Percentiles rank a stretch among this genome's conserved stretches.
phyloP scores from a whole-genome alignment of 2,797 vertebrate genomes.

The Pipistrellus nathusii region DNA sequence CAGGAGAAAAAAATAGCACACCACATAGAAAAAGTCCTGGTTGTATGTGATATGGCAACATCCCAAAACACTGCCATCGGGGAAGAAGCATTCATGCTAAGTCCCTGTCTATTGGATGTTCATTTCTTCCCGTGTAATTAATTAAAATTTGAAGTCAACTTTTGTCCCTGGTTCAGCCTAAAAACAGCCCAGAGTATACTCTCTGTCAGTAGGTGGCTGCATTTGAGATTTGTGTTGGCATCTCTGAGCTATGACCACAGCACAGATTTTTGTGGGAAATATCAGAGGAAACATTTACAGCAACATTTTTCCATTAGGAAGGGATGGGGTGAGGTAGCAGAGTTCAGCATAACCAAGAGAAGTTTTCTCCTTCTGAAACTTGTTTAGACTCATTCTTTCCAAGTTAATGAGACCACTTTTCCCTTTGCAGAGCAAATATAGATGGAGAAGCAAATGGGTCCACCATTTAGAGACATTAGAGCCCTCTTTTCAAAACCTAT shows the following conservation, averaged over 20 bases:
- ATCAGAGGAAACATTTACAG: slow-evolving; percentile 17
- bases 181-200: slow-evolving; percentile 24
- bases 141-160: slow-evolving; percentile 59
- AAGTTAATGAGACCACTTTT: slow-evolving; percentile 39
- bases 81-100: neutral
- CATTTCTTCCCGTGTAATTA: slow-evolving; percentile 24
- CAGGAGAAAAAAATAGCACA: neutral
- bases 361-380: slow-evolving; percentile 40
- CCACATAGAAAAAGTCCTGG: neutral
- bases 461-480: slow-evolving; percentile 16
- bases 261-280: slow-evolving; percentile 70
- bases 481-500: slow-evolving; percentile 45
- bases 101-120: neutral
- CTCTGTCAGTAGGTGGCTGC: slow-evolving; percentile 18
- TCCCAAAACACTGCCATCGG: neutral
- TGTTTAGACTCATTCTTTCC: slow-evolving; percentile 50
- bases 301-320: slow-evolving; percentile 47
- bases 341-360: neutral
- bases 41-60: neutral
- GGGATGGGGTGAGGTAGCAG: neutral
- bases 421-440: neutral
- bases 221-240: slow-evolving; percentile 57
- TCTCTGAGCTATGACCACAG: slow-evolving; percentile 42
- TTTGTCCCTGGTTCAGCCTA: slow-evolving; percentile 27
- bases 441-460: neutral